phyloP scores from a whole-genome alignment of 2,888 invertebrate species.

The Macrosoma leucophasiata region DNA sequence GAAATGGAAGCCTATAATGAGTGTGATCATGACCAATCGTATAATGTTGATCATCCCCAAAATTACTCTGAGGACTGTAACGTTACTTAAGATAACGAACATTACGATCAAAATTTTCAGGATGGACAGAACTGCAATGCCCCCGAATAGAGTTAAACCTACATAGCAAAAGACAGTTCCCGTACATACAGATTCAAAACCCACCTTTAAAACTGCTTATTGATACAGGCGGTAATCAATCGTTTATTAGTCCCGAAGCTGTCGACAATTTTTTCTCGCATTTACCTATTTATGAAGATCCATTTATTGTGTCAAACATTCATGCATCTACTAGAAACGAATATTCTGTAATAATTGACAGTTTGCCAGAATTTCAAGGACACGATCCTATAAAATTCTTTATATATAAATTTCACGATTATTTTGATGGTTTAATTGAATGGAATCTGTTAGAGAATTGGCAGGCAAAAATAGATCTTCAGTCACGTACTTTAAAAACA shows the following conservation, averaged over 20 bases:
- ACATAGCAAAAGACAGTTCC: conserved; percentile 22
- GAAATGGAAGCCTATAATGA: neutral
- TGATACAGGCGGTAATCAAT: conserved; percentile 28
- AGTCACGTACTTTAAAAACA: no score
- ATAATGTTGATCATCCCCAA: neutral
- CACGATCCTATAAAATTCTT: no score
- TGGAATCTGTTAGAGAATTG: no score
- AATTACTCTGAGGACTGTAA: neutral
- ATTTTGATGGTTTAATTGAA: no score
- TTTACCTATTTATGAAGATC: no score
- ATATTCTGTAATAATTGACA: no score
- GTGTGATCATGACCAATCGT: no score
- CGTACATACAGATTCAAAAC: conserved; percentile 22
- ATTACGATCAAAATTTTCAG: conserved; percentile 22
- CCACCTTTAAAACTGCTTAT: conserved; percentile 27
- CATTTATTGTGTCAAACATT: no score
- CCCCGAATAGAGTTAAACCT: conserved; percentile 3
- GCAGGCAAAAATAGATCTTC: no score
- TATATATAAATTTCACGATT: no score
- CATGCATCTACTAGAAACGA: no score
- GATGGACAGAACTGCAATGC: conserved; percentile 4
- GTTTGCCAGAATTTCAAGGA: no score
- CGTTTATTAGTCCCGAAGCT: conserved; percentile 25
- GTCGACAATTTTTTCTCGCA: conserved; percentile 14
- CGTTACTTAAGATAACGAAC: neutral